Evolutionary conservation across 64 coral and sea anemone genomes (phyloP).

Genomic region (Stylophora pistillata): DNA sequence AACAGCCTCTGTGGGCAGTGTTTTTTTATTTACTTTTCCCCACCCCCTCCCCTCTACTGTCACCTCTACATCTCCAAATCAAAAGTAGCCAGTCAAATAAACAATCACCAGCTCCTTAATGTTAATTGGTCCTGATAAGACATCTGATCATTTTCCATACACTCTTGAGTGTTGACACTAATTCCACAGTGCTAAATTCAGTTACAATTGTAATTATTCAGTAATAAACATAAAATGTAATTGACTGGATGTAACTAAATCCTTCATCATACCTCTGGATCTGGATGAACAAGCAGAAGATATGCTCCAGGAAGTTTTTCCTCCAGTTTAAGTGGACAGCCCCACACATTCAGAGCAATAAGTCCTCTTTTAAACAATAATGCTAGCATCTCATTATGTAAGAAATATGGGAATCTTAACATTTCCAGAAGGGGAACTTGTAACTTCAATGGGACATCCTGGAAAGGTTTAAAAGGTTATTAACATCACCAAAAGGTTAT

Average conservation of each 20-base stretch:
- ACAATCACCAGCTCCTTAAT: too few relatives aligned
- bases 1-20: too few relatives aligned
- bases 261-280: conserved; percentile 27
- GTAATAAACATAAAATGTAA: too few relatives aligned
- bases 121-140: too few relatives aligned
- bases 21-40: too few relatives aligned
- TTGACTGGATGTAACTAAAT: background rate
- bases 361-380: conserved; percentile 64
- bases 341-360: conserved; percentile 49
- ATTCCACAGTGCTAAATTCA: background rate
- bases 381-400: conserved; percentile 55
- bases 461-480: background rate
- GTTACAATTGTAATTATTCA: background rate
- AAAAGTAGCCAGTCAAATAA: too few relatives aligned
- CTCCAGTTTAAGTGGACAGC: conserved; percentile 35
- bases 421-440: conserved; percentile 67
- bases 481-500: background rate
- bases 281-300: conserved; percentile 71
- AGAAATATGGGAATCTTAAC: conserved; percentile 62
- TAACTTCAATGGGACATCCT: conserved; percentile 20
- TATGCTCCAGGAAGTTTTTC: conserved; percentile 77
- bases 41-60: too few relatives aligned
- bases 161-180: background rate
- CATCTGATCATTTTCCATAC: too few relatives aligned
- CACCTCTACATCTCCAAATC: too few relatives aligned